Evolutionary conservation across 2,113 vertebrate species (phyloP).

Genomic region (Talpa occidentalis): DNA sequence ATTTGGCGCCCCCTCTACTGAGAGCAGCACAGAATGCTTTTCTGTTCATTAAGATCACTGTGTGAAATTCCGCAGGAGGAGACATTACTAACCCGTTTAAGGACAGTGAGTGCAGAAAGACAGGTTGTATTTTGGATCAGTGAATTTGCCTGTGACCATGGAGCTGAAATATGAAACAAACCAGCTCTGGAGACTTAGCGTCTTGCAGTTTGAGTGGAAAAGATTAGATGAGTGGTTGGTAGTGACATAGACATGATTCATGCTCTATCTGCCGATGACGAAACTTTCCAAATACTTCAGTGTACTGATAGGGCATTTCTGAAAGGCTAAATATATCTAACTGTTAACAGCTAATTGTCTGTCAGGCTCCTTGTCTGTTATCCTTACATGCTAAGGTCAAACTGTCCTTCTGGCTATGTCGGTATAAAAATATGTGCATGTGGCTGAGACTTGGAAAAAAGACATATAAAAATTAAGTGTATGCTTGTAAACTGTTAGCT

Average conservation of each 20-base stretch:
- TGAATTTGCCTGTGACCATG: slow-evolving; percentile 78
- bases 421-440: background rate
- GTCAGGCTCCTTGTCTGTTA: slow-evolving; percentile 6
- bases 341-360: slow-evolving; percentile 67
- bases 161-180: slow-evolving; percentile 78
- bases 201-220: slow-evolving; percentile 78
- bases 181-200: slow-evolving; percentile 71
- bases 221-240: slow-evolving; percentile 84
- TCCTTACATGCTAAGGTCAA: slow-evolving; percentile 69
- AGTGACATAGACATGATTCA: slow-evolving; percentile 71
- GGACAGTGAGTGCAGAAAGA: slow-evolving; percentile 72
- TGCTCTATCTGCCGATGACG: slow-evolving; percentile 76
- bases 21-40: slow-evolving; percentile 51
- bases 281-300: slow-evolving; percentile 76
- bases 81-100: slow-evolving; percentile 78
- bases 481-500: background rate
- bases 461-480: background rate
- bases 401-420: slow-evolving; percentile 53
- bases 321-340: slow-evolving; percentile 69
- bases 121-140: slow-evolving; percentile 85
- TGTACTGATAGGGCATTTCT: slow-evolving; percentile 63
- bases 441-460: background rate
- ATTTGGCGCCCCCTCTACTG: slow-evolving; percentile 49
- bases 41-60: slow-evolving; percentile 78
- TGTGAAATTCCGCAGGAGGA: slow-evolving; percentile 84